Evolutionary conservation across 2,888 invertebrate genomes (phyloP), one percentile per base, ranked within the genome.

Genomic region (Eupelmus urozonus): DNA sequence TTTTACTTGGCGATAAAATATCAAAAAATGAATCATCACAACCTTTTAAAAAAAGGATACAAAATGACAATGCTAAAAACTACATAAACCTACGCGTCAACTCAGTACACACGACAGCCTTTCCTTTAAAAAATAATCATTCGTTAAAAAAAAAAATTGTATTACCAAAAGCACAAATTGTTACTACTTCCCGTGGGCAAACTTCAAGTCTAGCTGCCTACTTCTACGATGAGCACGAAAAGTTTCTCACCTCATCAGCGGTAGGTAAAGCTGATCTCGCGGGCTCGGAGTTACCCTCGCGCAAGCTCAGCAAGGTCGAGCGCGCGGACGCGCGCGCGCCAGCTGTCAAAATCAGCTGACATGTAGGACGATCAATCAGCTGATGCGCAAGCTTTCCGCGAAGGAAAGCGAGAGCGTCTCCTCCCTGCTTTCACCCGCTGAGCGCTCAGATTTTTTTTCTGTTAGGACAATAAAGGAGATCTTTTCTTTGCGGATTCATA

Each of bases 281-380:
- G 9, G 13, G 16, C 49, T 49, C 3, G n/a, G 7, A 49, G 49
- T 49, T 49, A 16, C 3, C 34, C 9, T 34, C 9, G 9, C 34
- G 9, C 3, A 34, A 45, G 45, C 45, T 2, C 45, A 13, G 45
- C 45, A 13, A 45, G 16, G 2, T 20, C 40, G 71, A 74, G 63
- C 79, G 80, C 80, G 80, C 81, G 81, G 83, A 81, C 81, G 81
- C 27, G 49, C 75, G 27, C 29, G 20, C 25, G 1, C 78, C 82
- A 82, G 82, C 82, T 85, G 85, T 86, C 86, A 86, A 85, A 86
- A 85, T 85, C 87, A 86, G 87, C 87, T 87, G 87, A 82, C 78
- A 25, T 20, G 57, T 18, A 4, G 66, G 18, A 55, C 77, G 80
- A 81, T 81, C 83, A 82, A 84, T 83, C 87, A 85, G 86, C 85